A percentile compares a stretch with the other conserved stretches of the same genome.
These are phyloP conservation scores for Plutella xylostella DNA, from an alignment of 2,888 invertebrate genomes.

Conservation along the genomic window DNA sequence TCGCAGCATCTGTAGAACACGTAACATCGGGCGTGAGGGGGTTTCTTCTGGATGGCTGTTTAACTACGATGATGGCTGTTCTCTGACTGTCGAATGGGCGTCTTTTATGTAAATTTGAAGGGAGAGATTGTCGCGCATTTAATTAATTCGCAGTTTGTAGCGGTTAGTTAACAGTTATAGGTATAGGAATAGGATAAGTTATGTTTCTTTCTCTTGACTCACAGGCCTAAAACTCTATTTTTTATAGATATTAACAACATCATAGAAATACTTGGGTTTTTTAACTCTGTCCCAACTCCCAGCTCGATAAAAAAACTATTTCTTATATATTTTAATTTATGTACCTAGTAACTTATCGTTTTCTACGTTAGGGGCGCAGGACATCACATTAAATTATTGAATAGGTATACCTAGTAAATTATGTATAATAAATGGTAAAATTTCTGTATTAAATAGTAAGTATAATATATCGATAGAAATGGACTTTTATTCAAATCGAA, in stretches of 20 bases:
- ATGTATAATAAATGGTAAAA: conserved; percentile 54
- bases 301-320: conserved; percentile 31
- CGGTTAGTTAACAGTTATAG: conserved; percentile 41
- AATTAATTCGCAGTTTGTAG: conserved; percentile 49
- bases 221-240: too few species aligned
- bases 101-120: conserved; percentile 29
- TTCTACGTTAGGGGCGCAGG: conserved; percentile 37
- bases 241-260: too few species aligned
- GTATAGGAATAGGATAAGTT: conserved; percentile 20
- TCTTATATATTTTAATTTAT: conserved; percentile 16
- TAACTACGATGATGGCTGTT: background rate
- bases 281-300: conserved; percentile 35
- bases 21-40: background rate
- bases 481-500: too few species aligned
- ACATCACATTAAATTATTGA: conserved; percentile 41
- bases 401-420: conserved; percentile 34
- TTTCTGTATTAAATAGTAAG: conserved; percentile 62
- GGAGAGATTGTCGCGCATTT: conserved; percentile 54
- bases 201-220: background rate
- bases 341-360: background rate
- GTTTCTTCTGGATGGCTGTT: background rate
- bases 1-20: conserved; percentile 4
- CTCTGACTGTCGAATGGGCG: background rate
- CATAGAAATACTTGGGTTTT: background rate
- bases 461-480: conserved; percentile 31